Conservation (phyloP, 2,888 invertebrate species). For the Amaurobius ferox region DNA sequence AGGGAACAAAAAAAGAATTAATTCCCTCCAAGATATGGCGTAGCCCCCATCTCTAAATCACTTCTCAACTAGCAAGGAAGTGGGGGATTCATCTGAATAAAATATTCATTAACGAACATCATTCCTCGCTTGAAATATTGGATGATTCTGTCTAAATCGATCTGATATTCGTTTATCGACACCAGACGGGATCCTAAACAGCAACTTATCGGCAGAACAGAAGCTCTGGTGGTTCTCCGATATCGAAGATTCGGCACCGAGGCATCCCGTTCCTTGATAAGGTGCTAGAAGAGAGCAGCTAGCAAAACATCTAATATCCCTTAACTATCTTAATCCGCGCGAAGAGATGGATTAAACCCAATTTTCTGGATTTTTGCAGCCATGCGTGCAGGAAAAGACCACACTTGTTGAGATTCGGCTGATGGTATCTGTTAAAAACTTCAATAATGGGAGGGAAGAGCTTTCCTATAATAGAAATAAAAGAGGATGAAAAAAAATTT, state of each 20-base stretch:
- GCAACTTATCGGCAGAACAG: neutral
- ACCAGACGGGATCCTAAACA: neutral
- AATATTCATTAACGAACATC: neutral
- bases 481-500: neutral
- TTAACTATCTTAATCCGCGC: slow-evolving; percentile 23
- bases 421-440: slow-evolving; percentile 22
- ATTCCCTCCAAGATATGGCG: neutral
- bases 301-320: slow-evolving; percentile 26
- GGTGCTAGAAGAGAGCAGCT: neutral
- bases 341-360: slow-evolving; percentile 28
- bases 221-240: neutral
- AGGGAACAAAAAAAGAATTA: neutral
- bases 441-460: neutral
- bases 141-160: neutral
- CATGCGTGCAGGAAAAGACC: slow-evolving; percentile 17
- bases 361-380: slow-evolving; percentile 5
- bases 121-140: neutral
- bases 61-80: neutral
- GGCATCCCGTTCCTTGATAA: neutral
- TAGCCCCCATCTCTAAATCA: neutral
- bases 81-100: neutral
- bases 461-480: slow-evolving; percentile 7
- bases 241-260: neutral
- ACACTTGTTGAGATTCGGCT: neutral
- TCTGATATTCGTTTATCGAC: neutral